Evolutionary conservation across 2,797 vertebrate genomes (phyloP).

Genomic region (Sebastes minor): DNA sequence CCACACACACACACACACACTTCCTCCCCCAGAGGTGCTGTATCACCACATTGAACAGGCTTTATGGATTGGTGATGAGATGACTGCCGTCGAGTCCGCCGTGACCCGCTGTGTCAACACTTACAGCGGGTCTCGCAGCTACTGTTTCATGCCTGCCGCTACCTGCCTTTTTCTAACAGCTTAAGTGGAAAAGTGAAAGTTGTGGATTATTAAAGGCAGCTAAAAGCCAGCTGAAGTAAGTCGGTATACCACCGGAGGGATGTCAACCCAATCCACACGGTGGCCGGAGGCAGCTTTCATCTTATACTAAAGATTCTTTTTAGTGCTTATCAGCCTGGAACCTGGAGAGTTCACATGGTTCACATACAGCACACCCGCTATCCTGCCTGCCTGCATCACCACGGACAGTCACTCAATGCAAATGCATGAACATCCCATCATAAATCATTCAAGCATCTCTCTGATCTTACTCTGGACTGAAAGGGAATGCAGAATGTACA

Average conservation of each 20-base stretch:
- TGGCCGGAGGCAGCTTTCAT: conserved; percentile 55
- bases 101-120: conserved; percentile 41
- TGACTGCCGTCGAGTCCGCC: neutral
- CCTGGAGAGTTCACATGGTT: conserved; percentile 14
- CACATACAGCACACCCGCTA: neutral
- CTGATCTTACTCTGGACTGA: conserved; percentile 39
- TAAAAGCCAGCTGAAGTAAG: conserved; percentile 45
- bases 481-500: conserved; percentile 29
- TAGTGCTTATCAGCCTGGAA: conserved; percentile 40
- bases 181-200: conserved; percentile 38
- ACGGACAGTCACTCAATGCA: conserved; percentile 28
- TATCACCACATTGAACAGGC: conserved; percentile 29
- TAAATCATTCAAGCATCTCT: conserved; percentile 62
- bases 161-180: conserved; percentile 15
- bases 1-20: too few relatives aligned
- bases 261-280: conserved; percentile 23
- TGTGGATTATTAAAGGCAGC: conserved; percentile 61
- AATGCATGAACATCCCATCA: conserved; percentile 47
- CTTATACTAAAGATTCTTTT: conserved; percentile 46
- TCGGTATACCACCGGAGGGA: conserved; percentile 33
- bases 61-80: conserved; percentile 40
- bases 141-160: neutral
- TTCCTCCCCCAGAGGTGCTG: conserved; percentile 2
- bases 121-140: neutral
- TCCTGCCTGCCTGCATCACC: conserved; percentile 28